Base-by-base conservation (phyloP, 2,113 vertebrate genomes). In the Procavia capensis region DNA sequence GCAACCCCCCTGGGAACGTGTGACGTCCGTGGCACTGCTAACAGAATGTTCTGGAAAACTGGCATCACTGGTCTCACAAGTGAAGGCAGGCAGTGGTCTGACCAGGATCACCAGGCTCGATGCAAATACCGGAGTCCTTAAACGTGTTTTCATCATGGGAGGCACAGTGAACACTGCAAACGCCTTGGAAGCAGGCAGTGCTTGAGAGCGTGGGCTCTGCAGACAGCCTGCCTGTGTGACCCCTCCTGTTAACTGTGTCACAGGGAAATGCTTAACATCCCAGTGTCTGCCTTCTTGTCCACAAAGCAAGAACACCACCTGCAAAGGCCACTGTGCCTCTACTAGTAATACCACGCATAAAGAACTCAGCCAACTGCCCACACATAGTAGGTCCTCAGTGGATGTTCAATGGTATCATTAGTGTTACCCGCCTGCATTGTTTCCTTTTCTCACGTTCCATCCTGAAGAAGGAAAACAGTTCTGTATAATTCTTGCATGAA, bases 21-120 rank as follows among this genome's bases (percentile, higher is more conserved):
- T 24, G 47, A 90, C 82, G 25, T 45, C 41, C 82, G 54, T 64
- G 31, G 31, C 22, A 10, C 34, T 94, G 27, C 76, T 47, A 14
- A 20, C 47, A 93, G 72, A 79, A 80, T 72, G 54, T 63, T 94
- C 78, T 92, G 6, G 68, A 54, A 85, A 96, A 97, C 91, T 31
- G 41, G 68, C 22, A 91, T 22, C 11, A 29, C 72, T 25, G 27
- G 24, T 84, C 43, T 93, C 50, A 84, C 16, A 74, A 39, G 9
- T 24, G 2, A 29, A 93, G 45, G 57, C 63, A 95, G 95, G 66
- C 24, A 91, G 82, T 22, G 79, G 41, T 68, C 24, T 66, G 64
- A 93, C 24, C 27, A 75, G 72, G 57, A 61, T 25, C 34, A 85
- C 50, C 57, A 9, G 39, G 17, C 34, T 90, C 45, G 78, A 85